These are phyloP conservation scores for Oophaga sylvatica DNA, from an alignment of 2,797 vertebrate species.

Conservation along the genomic window DNA sequence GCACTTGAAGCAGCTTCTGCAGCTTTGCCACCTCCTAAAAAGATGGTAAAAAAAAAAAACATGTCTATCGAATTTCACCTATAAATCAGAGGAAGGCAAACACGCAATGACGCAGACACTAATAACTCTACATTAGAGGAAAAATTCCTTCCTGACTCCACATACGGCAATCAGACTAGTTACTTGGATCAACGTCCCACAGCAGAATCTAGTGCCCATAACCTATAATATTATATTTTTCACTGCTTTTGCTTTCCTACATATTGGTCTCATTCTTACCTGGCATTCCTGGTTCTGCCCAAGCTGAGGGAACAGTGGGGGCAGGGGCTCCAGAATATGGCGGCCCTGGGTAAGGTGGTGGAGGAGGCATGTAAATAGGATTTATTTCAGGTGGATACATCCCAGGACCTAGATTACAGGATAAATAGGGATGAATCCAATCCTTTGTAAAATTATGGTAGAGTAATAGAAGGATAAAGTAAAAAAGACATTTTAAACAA, in stretches of 20 bases:
- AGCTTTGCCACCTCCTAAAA: constrained; percentile 79
- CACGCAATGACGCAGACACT: no score
- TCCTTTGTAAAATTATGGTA: not conserved
- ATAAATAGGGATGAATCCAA: not conserved
- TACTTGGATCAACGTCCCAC: no score
- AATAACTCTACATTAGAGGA: no score
- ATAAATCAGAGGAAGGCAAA: no score
- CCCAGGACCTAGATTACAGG: constrained; percentile 58
- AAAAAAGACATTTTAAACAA: no score
- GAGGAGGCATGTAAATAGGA: constrained; percentile 80
- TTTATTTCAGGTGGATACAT: constrained; percentile 71
- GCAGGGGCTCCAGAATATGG: constrained; percentile 67
- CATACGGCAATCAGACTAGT: no score
- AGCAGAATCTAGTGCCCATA: no score
- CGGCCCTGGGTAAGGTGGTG: constrained; percentile 82
- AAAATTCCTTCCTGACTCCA: no score
- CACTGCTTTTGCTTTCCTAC: not conserved
- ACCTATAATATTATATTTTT: no score
- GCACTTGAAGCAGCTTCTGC: constrained; percentile 86
- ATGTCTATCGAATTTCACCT: no score
- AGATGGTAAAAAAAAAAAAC: not conserved
- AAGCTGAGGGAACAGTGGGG: constrained; percentile 62
- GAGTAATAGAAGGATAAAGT: no score
- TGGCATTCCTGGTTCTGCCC: constrained; percentile 64
- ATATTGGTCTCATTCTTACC: constrained; percentile 28